Conservation (phyloP, 2,888 invertebrate genomes). For the Chrysotoxum bicinctum region DNA sequence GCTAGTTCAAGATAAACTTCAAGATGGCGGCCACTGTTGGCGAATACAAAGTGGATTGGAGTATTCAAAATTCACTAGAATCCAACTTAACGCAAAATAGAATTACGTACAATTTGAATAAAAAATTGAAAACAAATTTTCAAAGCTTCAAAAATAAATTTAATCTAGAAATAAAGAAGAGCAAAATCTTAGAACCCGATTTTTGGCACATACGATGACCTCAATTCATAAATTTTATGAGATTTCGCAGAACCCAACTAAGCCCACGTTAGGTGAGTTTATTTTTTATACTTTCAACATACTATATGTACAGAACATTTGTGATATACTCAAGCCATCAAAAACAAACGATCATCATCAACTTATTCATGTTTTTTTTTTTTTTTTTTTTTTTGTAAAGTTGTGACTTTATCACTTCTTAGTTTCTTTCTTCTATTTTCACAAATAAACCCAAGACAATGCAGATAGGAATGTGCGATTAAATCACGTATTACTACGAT, state of each 20-base stretch:
- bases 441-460: conserved; percentile 39
- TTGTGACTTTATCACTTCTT: conserved; percentile 19
- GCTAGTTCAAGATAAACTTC: too few relatives aligned
- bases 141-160: too few relatives aligned
- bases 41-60: too few relatives aligned
- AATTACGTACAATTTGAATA: too few relatives aligned
- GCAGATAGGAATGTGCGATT: conserved; percentile 34
- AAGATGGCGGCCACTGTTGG: too few relatives aligned
- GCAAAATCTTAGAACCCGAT: too few relatives aligned
- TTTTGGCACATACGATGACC: too few relatives aligned
- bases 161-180: too few relatives aligned
- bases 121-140: too few relatives aligned
- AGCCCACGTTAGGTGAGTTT: neutral
- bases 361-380: neutral
- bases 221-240: neutral
- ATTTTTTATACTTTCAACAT: neutral
- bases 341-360: neutral
- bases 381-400: too few relatives aligned
- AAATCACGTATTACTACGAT: conserved; percentile 52
- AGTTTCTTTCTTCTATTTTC: neutral
- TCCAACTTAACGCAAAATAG: too few relatives aligned
- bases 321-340: neutral
- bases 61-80: too few relatives aligned
- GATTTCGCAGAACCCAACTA: neutral
- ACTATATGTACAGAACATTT: neutral